phyloP scores from a whole-genome alignment of 1,140 invertebrate genomes.

The Neotoxoptera formosana region DNA sequence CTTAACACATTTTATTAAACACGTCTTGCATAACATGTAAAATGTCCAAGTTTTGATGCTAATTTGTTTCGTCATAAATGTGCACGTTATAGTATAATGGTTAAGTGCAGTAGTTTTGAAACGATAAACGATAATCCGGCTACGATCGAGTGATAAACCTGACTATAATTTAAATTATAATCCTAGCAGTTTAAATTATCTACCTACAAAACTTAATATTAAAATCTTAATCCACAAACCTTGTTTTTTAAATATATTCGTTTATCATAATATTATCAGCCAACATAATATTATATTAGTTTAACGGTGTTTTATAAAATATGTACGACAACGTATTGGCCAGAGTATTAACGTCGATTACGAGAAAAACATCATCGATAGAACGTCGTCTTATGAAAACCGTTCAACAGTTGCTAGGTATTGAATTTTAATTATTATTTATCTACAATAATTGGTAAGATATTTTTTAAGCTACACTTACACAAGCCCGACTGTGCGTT shows the following conservation, averaged over 20 bases:
- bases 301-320: background rate
- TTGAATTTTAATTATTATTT: slow-evolving; percentile 8
- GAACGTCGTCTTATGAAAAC: background rate
- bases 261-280: background rate
- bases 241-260: background rate
- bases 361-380: background rate
- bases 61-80: background rate
- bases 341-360: background rate
- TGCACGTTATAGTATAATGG: background rate
- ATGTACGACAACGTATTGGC: background rate
- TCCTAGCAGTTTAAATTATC: background rate
- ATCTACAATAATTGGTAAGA: background rate
- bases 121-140: background rate
- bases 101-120: background rate
- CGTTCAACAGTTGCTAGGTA: background rate
- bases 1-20: background rate
- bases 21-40: background rate
- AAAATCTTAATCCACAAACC: background rate
- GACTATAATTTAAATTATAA: background rate
- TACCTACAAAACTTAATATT: background rate
- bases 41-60: background rate
- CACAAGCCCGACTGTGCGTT: background rate
- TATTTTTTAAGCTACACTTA: background rate
- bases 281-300: background rate
- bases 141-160: background rate